Evolutionary conservation across 35 echinoderm and acorn worm species (phyloP).

Genomic region (Strongylocentrotus purpuratus): DNA sequence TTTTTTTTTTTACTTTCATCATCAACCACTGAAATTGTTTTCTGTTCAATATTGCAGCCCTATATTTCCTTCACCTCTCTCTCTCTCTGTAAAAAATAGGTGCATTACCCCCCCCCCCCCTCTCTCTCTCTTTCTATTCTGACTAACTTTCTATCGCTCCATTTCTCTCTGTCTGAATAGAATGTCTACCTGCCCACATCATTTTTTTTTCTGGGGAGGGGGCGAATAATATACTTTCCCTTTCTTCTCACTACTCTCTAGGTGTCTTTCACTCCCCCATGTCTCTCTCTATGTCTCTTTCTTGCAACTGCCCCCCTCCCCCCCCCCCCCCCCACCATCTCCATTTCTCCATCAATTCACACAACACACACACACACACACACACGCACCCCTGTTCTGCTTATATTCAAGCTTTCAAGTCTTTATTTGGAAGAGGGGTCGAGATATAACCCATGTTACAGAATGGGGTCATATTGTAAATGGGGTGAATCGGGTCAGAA

Average conservation of each 20-base stretch:
- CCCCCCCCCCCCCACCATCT: background rate
- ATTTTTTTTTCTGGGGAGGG: no score
- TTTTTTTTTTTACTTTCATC: background rate
- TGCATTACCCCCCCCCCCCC: no score
- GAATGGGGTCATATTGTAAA: conserved; percentile 18
- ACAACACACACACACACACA: no score
- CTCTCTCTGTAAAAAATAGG: background rate
- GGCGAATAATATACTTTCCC: background rate
- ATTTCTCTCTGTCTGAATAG: no score
- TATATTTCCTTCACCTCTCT: background rate
- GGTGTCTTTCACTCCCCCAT: no score
- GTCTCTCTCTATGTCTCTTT: no score
- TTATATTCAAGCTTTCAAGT: background rate
- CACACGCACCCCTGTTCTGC: background rate
- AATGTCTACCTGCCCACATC: no score
- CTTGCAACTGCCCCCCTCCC: background rate
- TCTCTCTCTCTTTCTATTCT: background rate
- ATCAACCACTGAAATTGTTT: background rate
- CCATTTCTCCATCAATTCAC: background rate
- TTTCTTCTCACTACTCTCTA: background rate
- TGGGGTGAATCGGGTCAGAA: conserved; percentile 37
- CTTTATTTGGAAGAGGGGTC: background rate
- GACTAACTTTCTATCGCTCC: no score
- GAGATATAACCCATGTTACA: background rate
- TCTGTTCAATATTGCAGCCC: background rate